Conservation (phyloP, 2,113 vertebrate genomes). For the Syrrhaptes paradoxus region DNA sequence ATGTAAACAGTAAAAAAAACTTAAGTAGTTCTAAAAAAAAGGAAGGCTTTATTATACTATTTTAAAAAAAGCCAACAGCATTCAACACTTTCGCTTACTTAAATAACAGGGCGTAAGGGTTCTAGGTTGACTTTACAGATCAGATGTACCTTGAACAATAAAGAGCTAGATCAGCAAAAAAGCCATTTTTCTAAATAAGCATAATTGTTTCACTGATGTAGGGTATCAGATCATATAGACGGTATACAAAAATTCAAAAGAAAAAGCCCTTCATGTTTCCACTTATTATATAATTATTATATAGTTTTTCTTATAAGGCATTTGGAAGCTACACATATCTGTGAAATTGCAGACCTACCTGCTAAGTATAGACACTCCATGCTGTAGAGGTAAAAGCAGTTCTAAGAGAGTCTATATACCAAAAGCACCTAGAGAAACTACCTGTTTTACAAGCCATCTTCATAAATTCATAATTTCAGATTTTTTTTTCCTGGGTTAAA, state of each 20-base stretch:
- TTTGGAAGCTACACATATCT: not conserved
- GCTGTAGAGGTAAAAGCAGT: not conserved
- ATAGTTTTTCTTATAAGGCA: not conserved
- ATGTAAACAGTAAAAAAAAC: not conserved
- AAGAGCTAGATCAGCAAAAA: not conserved
- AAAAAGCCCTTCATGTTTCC: not conserved
- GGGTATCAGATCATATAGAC: not conserved
- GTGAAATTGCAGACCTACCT: not conserved
- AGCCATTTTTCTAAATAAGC: not conserved
- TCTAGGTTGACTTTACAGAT: not conserved
- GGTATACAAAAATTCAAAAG: not conserved
- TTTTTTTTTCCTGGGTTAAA: not conserved
- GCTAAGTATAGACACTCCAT: not conserved
- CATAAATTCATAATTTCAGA: not conserved
- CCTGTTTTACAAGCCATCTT: not conserved
- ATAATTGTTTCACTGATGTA: not conserved
- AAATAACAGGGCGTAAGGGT: not conserved
- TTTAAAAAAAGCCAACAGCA: not conserved
- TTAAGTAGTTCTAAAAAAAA: not conserved
- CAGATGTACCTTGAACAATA: not conserved
- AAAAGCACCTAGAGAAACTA: not conserved
- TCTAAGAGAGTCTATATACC: not conserved
- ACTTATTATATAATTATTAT: not conserved
- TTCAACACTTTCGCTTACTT: not conserved
- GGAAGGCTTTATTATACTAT: not conserved